A percentile compares a stretch with the other conserved stretches of the same genome.
phyloP scores from a whole-genome alignment of 1,140 invertebrate genomes.

The Akabosia matsudoensis region DNA sequence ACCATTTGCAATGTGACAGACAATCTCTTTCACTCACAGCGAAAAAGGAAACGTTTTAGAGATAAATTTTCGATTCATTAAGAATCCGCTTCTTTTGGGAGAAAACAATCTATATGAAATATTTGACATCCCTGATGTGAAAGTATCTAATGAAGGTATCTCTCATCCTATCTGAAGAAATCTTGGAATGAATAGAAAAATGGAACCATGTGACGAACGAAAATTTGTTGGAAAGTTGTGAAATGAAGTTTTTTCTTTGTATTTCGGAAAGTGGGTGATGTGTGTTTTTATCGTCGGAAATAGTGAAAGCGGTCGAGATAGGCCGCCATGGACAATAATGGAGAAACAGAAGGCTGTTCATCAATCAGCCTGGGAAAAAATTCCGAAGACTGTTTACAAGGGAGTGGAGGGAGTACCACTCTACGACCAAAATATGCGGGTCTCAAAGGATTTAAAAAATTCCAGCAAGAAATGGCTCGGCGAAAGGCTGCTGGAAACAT shows the following conservation, averaged over 20 bases:
- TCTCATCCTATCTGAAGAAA: background rate
- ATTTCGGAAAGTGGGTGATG: slow-evolving; percentile 6
- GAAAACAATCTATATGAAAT: too few relatives aligned
- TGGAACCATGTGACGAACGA: background rate
- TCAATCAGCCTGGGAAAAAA: background rate
- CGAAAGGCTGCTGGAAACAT: slow-evolving; percentile 24
- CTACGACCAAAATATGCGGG: slow-evolving; percentile 9
- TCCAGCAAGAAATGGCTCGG: slow-evolving; percentile 33
- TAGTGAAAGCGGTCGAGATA: slow-evolving; percentile 38
- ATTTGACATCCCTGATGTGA: too few relatives aligned
- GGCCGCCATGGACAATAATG: slow-evolving; percentile 41
- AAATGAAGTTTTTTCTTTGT: background rate
- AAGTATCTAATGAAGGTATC: too few relatives aligned
- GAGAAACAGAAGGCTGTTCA: slow-evolving; percentile 25
- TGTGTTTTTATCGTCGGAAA: background rate
- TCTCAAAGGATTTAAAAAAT: slow-evolving; percentile 39
- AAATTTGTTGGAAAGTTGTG: background rate
- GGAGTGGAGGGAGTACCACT: background rate
- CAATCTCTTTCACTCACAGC: too few relatives aligned
- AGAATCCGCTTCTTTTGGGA: too few relatives aligned
- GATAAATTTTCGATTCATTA: too few relatives aligned
- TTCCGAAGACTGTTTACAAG: background rate
- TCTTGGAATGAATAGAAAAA: background rate
- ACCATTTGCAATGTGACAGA: too few relatives aligned
- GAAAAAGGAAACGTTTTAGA: too few relatives aligned